Percentiles rank a stretch among this genome's conserved stretches.
Conservation (phyloP, 2,113 vertebrate genomes). For the Ceyx margarethae region DNA sequence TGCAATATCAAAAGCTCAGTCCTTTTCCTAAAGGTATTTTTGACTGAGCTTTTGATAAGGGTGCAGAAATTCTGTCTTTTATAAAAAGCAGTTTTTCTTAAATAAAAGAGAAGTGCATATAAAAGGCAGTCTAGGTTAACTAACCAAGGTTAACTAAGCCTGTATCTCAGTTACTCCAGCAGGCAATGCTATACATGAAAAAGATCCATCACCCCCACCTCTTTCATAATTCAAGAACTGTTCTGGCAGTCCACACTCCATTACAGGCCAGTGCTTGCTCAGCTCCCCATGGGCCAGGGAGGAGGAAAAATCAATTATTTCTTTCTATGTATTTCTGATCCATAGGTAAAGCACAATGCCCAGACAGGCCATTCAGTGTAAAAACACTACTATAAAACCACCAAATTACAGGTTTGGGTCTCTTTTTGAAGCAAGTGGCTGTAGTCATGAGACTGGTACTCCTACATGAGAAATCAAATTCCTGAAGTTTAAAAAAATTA, state of each 20-base stretch:
- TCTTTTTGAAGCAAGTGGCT: neutral
- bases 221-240: neutral
- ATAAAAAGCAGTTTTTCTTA: neutral
- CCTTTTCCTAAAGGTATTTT: too few species aligned
- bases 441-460: neutral
- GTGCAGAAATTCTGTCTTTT: too few species aligned
- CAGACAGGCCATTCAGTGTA: neutral
- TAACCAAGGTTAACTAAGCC: neutral
- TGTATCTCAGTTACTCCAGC: neutral
- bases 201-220: neutral
- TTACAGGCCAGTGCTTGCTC: neutral
- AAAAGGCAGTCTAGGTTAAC: neutral
- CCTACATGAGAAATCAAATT: neutral
- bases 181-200: neutral
- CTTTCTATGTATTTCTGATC: neutral
- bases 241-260: neutral
- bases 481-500: neutral
- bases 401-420: neutral
- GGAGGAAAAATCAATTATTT: neutral
- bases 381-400: neutral
- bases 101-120: neutral
- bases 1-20: neutral
- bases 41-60: too few species aligned
- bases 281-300: neutral
- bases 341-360: neutral